These are phyloP conservation scores for Lasioglossum villosulum DNA, from an alignment of 2,888 invertebrate species.

Conservation along the genomic window DNA sequence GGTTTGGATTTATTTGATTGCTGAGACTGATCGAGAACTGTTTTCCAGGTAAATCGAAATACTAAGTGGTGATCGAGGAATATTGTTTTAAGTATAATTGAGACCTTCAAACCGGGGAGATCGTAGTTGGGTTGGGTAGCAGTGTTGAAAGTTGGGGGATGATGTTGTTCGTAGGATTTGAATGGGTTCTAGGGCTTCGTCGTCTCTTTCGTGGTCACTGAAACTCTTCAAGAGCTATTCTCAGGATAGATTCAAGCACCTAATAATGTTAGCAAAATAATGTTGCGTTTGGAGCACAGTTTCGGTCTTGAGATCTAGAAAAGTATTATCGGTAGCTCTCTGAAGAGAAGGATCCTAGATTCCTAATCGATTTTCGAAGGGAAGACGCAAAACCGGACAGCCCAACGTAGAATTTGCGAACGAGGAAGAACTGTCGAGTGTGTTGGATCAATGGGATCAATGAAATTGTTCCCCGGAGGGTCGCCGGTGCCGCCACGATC, in stretches of 20 bases:
- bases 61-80: background rate
- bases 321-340: background rate
- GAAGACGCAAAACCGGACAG: background rate
- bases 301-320: background rate
- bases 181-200: background rate
- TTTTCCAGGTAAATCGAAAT: background rate
- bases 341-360: background rate
- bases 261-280: background rate
- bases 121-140: background rate
- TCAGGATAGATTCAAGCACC: background rate
- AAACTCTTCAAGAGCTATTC: background rate
- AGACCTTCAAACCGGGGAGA: background rate
- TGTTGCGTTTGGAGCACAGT: background rate
- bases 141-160: background rate
- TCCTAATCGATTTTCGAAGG: background rate
- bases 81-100: background rate
- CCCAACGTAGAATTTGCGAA: background rate
- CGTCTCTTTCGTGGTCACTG: background rate
- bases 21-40: background rate
- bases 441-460: background rate
- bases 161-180: background rate
- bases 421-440: background rate
- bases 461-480: background rate
- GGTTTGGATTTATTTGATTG: background rate
- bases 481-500: constrained; percentile 32